Evolutionary conservation across 1,140 invertebrate species (phyloP).

Genomic region (Parapsyche elsis): DNA sequence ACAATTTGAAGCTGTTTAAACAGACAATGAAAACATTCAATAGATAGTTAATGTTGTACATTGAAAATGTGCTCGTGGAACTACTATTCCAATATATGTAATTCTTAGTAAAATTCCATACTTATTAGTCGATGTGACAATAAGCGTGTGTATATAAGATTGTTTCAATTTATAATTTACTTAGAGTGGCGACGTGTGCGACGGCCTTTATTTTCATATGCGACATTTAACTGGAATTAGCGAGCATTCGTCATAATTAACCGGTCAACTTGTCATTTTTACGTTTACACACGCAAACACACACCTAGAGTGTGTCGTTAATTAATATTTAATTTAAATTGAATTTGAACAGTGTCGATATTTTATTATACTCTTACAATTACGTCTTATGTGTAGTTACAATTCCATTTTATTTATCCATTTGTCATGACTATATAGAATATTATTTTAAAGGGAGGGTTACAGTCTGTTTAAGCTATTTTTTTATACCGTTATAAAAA

Average conservation of each 20-base stretch:
- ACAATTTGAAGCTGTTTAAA: too few relatives aligned
- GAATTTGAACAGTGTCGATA: neutral
- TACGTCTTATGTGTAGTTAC: neutral
- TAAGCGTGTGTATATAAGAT: too few relatives aligned
- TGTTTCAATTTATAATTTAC: neutral
- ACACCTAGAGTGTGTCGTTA: neutral
- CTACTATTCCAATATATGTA: too few relatives aligned
- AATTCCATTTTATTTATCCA: too few relatives aligned
- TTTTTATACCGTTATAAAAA: neutral
- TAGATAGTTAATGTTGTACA: too few relatives aligned
- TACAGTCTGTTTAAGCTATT: too few relatives aligned
- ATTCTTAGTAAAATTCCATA: too few relatives aligned
- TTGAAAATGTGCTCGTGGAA: too few relatives aligned
- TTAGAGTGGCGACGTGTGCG: neutral
- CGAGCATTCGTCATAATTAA: conserved; percentile 56
- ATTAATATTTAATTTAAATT: conserved; percentile 34
- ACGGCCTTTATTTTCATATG: conserved; percentile 49
- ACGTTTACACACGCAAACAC: conserved; percentile 38
- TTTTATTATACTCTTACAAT: neutral
- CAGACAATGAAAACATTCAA: too few relatives aligned
- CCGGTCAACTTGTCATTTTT: conserved; percentile 45
- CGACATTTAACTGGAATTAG: conserved; percentile 56
- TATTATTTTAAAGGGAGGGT: too few relatives aligned
- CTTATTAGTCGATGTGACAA: too few relatives aligned
- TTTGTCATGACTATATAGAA: too few relatives aligned